A percentile compares a stretch with the other conserved stretches of the same genome.
phyloP scores from a whole-genome alignment of 2,888 invertebrate species.

The Phalera bucephala region DNA sequence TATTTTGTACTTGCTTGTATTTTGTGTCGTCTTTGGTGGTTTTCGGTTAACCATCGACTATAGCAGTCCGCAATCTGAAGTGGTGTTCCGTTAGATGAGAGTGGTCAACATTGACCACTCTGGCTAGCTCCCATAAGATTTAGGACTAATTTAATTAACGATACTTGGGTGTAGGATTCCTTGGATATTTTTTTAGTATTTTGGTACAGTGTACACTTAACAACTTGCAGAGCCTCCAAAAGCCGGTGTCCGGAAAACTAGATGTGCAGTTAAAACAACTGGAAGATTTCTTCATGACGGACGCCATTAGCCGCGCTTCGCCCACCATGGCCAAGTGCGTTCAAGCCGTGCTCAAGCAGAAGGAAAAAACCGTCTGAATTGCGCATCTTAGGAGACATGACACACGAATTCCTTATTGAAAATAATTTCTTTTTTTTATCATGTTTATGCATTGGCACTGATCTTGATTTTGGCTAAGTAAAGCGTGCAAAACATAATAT shows the following conservation, averaged over 20 bases:
- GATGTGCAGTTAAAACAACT: slow-evolving; percentile 90
- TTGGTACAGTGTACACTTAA: too few species aligned
- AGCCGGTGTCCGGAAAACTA: slow-evolving; percentile 82
- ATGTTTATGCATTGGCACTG: slow-evolving; percentile 17
- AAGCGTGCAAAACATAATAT: too few species aligned
- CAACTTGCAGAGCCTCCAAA: slow-evolving; percentile 67
- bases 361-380: slow-evolving; percentile 65
- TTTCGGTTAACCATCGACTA: too few species aligned
- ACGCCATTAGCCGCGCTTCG: slow-evolving; percentile 97
- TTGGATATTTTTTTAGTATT: too few species aligned
- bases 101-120: too few species aligned
- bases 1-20: too few species aligned
- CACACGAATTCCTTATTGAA: slow-evolving; percentile 16
- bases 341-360: slow-evolving; percentile 92
- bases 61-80: too few species aligned
- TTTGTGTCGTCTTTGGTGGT: too few species aligned
- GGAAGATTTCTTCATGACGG: slow-evolving; percentile 97
- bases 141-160: too few species aligned
- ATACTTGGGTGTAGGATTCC: too few species aligned
- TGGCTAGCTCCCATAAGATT: too few species aligned
- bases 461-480: slow-evolving; percentile 5
- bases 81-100: too few species aligned
- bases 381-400: slow-evolving; percentile 8
- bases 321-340: slow-evolving; percentile 99
- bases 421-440: slow-evolving; percentile 14